Evolutionary conservation across 2,888 invertebrate species (phyloP), one percentile per base, ranked within the genome.

Genomic region (Eucera pruinosa): DNA sequence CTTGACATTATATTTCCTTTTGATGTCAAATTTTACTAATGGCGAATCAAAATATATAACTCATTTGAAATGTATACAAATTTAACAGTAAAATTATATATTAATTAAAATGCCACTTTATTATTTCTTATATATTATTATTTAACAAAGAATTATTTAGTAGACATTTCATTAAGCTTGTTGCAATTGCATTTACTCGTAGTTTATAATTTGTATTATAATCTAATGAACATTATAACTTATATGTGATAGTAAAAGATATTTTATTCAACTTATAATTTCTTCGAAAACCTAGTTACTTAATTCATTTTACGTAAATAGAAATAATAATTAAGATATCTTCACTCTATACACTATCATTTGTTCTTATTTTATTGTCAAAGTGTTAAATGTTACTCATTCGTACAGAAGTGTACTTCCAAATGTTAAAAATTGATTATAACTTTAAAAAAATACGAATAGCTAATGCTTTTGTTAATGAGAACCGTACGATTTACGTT

Each of bases 401-500:
- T 30, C 3, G n/a, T 30, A n/a, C 15, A 18, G 4, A 43, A 43
- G 7, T 50, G n/a, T n/a, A 50, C 48, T 50, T 50, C 2, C 2
- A 18, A 7, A 18, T 5, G 23, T 27, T n/a, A 30, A 7, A 25
- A 25, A 27, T n/a, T 57, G 9, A 9, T 39, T 5, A 1, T 30
- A 39, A 36, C 33, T 54, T 23, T 23, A n/a, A 9, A 11, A 1
- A 18, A 47, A 33, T 13, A 20, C 3, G n/a, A 39, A 66, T 7
- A 3, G 23, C 11, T 18, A 23, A 36, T 6, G 3, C 13, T 39
- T 43, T 50, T n/a, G 43, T 60, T 43, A 43, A 60, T n/a, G 3
- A 13, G 27, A 50, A 20, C 23, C 20, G 58, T 58, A 67, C 48
- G 33, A 43, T n/a, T n/a, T n/a, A n/a, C n/a, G n/a, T 23, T 45